Base-by-base conservation (phyloP, 2,113 vertebrate genomes). In the Helogale parvula region DNA sequence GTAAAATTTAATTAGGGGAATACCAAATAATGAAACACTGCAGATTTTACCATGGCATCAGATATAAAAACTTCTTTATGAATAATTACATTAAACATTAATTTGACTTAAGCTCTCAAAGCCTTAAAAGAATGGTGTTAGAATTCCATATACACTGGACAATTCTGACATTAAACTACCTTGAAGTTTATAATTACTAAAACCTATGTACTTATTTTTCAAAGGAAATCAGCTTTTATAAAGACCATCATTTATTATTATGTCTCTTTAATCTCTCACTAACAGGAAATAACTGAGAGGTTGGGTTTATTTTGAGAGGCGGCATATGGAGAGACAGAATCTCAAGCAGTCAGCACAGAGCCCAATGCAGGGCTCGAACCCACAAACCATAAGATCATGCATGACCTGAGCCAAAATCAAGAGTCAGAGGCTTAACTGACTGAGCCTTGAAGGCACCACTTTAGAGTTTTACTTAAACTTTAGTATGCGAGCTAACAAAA, bases 1-100 rank as follows among this genome's bases (percentile, higher is more conserved):
- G 60, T 69, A 94, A 94, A 96, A 96, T n/a, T 66, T 63, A 63
- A 90, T 69, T 81, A 76, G 10, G 38, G 93, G 47, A 97, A 31
- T 52, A 95, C 71, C 15, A 94, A 94, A 94, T 4, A 92, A 92
- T 60, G 66, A 90, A 95, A 93, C 54, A 85, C 35, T 83, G 0
- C 3, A 71, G 85, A 79, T 90, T 63, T 84, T 80, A 91, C 80
- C 38, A 96, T 41, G 41, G 11, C 52, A 80, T 29, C 52, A 98
- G 23, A 85, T 80, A 93, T 0, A 88, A 63, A 95, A 76, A 94
- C 33, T 96, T 13, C 60, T 93, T 95, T 66, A 92, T 19, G 41
- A 94, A 84, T 65, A 94, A 79, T 84, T 97, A 63, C 19, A 77
- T n/a, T 79, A 68, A 90, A 94, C 12, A 47, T 11, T 72, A 68